phyloP scores from a whole-genome alignment of 2,113 vertebrate species.

The Melospiza georgiana region DNA sequence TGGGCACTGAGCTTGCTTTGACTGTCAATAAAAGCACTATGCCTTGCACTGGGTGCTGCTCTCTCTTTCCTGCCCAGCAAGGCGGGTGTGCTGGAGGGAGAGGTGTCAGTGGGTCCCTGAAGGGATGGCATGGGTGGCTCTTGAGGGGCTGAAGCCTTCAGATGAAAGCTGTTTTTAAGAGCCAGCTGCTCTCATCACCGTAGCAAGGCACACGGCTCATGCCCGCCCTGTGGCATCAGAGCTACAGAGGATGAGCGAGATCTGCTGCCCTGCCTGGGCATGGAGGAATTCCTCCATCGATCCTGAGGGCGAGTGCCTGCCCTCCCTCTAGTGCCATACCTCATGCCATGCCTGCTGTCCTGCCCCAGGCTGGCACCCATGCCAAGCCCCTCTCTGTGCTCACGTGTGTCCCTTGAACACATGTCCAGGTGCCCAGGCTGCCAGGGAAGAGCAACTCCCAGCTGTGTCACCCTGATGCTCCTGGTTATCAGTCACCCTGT shows the following conservation, averaged over 20 bases:
- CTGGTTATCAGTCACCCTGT: neutral
- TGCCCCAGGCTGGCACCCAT: neutral
- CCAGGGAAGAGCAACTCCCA: neutral
- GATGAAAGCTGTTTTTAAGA: neutral
- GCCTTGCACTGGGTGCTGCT: fast-evolving
- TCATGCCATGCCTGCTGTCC: neutral
- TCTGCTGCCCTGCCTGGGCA: neutral
- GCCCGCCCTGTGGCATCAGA: fast-evolving
- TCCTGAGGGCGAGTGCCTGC: no score
- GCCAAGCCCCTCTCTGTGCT: neutral
- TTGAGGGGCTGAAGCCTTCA: neutral
- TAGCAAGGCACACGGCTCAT: neutral
- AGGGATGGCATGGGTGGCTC: fast-evolving
- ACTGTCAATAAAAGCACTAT: neutral
- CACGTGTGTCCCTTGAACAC: fast-evolving
- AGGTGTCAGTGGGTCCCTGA: neutral
- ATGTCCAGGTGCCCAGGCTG: fast-evolving
- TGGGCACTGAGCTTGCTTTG: neutral
- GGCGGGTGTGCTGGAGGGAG: fast-evolving
- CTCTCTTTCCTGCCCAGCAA: fast-evolving
- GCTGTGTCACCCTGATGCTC: fast-evolving
- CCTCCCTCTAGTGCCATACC: neutral
- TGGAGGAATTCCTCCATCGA: neutral
- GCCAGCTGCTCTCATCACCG: fast-evolving
- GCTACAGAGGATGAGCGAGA: neutral